Percentiles rank a stretch among this genome's conserved stretches.
phyloP scores from a whole-genome alignment of 2,113 vertebrate genomes.

The Ptychochromis oligacanthus region DNA sequence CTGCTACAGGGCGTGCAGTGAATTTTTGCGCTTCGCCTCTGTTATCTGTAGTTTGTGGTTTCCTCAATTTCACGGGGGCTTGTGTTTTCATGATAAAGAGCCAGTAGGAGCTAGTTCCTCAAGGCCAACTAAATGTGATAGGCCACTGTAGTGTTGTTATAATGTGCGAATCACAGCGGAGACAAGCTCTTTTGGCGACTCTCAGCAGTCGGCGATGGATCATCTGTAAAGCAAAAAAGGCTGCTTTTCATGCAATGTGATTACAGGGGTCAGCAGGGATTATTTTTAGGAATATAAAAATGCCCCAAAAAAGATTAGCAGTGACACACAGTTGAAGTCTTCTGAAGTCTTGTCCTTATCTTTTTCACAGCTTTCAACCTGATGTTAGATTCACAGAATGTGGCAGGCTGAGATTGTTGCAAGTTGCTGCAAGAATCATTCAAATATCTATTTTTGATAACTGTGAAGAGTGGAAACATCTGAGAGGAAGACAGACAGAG shows the following conservation, averaged over 20 bases:
- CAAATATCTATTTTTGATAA: constrained; percentile 45
- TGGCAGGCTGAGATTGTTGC: background rate
- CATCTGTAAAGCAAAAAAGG: background rate
- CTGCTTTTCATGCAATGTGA: background rate
- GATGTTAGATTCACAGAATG: background rate
- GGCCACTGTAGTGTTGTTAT: constrained; percentile 12
- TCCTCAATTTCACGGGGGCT: constrained; percentile 59
- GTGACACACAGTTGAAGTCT: background rate
- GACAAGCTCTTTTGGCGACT: background rate
- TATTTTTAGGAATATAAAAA: constrained; percentile 42
- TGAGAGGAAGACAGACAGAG: constrained; percentile 4
- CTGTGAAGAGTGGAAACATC: constrained; percentile 31
- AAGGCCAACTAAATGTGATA: constrained; percentile 29
- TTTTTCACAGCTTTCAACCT: constrained; percentile 18
- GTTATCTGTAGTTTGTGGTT: constrained; percentile 62
- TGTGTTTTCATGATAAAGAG: constrained; percentile 59
- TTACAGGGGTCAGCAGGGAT: constrained; percentile 17
- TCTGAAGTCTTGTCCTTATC: background rate
- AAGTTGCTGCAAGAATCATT: constrained; percentile 1
- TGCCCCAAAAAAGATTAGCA: background rate
- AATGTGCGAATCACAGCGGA: background rate
- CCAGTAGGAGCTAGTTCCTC: constrained; percentile 30
- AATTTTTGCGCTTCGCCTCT: constrained; percentile 46
- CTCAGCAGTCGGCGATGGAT: background rate
- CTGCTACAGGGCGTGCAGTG: constrained; percentile 4